Conservation (phyloP, 1,140 invertebrate genomes). For the Brachionus paranguensis region DNA sequence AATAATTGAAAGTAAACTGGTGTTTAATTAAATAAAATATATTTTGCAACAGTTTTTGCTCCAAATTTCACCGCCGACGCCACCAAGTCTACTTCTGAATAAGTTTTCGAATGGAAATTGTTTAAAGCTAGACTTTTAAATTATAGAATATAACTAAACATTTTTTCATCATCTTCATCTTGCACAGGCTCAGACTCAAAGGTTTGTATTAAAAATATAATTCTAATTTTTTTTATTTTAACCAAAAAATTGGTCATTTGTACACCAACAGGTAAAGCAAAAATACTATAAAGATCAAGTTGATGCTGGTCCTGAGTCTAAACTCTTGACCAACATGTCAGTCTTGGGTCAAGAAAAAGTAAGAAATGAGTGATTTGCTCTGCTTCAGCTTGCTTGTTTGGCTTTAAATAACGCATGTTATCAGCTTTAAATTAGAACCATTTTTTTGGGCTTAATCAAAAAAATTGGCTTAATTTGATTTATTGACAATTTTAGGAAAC, state of each 20-base stretch:
- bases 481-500: conserved; percentile 59
- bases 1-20: no score
- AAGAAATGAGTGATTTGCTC: conserved; percentile 3
- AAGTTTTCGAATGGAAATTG: background rate
- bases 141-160: background rate
- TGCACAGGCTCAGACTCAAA: conserved; percentile 36
- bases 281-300: conserved; percentile 31
- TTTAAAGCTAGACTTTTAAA: background rate
- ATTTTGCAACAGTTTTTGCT: background rate
- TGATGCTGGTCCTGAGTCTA: conserved; percentile 36
- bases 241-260: conserved; percentile 23
- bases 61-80: no score
- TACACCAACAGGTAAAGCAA: conserved; percentile 5
- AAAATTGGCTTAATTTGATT: conserved; percentile 55
- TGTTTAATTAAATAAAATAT: no score
- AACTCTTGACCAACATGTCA: background rate
- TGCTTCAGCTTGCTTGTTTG: background rate
- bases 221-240: conserved; percentile 28
- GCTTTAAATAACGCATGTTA: background rate
- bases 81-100: background rate
- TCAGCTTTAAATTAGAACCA: background rate
- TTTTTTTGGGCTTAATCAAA: background rate
- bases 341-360: background rate
- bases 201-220: conserved; percentile 36
- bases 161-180: conserved; percentile 23